Conservation (phyloP, 2,888 invertebrate genomes). For the Lochmaea crataegi region DNA sequence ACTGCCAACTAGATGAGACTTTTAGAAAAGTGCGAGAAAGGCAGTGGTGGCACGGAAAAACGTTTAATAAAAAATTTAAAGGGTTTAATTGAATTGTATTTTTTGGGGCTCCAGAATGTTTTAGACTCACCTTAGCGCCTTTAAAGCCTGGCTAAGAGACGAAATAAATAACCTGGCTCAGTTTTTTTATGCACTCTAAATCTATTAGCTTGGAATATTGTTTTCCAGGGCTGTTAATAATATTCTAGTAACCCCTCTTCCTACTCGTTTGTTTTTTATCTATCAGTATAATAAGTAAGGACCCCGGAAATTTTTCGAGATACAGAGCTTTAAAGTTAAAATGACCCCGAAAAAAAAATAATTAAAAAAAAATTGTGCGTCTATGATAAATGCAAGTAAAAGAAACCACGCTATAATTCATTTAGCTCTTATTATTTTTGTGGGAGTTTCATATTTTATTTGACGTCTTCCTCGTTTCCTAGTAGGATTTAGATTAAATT, state of each 20-base stretch:
- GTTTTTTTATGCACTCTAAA: too few species aligned
- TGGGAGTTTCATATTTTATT: slow-evolving; percentile 53
- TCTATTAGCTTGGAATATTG: too few species aligned
- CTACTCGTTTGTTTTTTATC: too few species aligned
- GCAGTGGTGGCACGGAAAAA: slow-evolving; percentile 39
- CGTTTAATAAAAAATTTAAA: not conserved
- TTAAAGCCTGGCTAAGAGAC: too few species aligned
- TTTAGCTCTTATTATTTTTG: slow-evolving; percentile 51
- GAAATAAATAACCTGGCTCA: too few species aligned
- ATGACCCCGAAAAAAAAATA: not conserved
- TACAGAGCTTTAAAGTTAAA: not conserved
- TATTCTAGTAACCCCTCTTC: too few species aligned
- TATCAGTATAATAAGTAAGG: too few species aligned
- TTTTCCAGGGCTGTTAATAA: too few species aligned
- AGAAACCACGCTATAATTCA: slow-evolving; percentile 49
- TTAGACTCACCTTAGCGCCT: too few species aligned
- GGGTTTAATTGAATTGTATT: too few species aligned
- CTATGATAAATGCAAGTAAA: slow-evolving; percentile 34
- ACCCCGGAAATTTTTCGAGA: not conserved
- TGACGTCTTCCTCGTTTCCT: slow-evolving; percentile 49
- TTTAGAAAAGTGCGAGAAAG: slow-evolving; percentile 58
- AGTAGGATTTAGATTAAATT: slow-evolving; percentile 56
- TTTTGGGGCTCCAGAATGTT: too few species aligned
- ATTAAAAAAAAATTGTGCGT: slow-evolving; percentile 8
- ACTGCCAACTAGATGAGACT: slow-evolving; percentile 61